phyloP scores from a whole-genome alignment of 2,113 vertebrate genomes.

The Corynorhinus townsendii region DNA sequence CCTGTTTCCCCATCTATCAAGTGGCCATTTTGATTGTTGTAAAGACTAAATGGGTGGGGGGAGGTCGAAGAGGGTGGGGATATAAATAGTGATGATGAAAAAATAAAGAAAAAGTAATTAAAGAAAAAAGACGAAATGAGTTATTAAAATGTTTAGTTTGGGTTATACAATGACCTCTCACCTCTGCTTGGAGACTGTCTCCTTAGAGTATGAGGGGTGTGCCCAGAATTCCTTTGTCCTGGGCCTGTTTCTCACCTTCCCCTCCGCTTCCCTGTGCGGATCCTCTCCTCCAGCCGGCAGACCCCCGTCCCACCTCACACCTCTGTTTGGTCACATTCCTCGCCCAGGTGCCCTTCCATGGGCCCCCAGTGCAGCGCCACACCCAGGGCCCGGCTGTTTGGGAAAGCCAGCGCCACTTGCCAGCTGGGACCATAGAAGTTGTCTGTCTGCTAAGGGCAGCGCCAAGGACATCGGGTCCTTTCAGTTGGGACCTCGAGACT shows the following conservation, averaged over 20 bases:
- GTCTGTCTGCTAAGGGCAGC: background rate
- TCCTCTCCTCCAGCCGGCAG: no score
- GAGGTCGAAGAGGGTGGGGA: background rate
- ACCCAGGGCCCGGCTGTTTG: background rate
- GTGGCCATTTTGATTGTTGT: background rate
- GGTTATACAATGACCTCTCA: no score
- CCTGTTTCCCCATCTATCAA: background rate
- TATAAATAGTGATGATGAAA: background rate
- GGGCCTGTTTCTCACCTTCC: background rate
- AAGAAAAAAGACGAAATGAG: background rate
- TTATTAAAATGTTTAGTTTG: background rate
- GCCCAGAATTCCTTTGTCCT: rapidly evolving
- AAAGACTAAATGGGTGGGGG: background rate
- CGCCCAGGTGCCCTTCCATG: rapidly evolving
- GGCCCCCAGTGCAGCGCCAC: background rate
- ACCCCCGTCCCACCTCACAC: rapidly evolving
- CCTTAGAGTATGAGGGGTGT: background rate
- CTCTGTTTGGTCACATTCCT: rapidly evolving
- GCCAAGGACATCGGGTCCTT: background rate
- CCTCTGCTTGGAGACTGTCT: background rate
- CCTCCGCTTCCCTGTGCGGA: rapidly evolving
- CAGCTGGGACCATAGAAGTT: no score
- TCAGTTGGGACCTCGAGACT: background rate
- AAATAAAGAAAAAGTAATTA: background rate
- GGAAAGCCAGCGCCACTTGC: background rate